phyloP scores from a whole-genome alignment of 2,888 invertebrate genomes.

The Yponomeuta evonymella region DNA sequence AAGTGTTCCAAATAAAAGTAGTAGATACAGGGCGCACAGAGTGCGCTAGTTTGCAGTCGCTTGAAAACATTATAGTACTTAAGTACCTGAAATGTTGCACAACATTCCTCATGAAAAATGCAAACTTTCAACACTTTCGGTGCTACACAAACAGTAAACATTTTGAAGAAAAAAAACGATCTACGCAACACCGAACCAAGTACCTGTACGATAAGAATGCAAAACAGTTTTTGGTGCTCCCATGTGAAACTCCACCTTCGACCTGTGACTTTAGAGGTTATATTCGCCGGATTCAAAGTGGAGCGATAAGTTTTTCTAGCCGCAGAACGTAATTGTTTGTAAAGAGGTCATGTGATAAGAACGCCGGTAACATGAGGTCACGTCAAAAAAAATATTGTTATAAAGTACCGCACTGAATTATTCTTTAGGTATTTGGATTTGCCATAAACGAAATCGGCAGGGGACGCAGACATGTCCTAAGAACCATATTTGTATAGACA shows the following conservation, averaged over 20 bases:
- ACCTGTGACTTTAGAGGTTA: conserved; percentile 29
- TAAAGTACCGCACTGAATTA: not conserved
- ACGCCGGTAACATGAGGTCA: conserved; percentile 50
- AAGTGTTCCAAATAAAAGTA: too few relatives aligned
- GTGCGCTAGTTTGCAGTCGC: not conserved
- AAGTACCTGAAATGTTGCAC: not conserved
- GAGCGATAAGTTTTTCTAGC: conserved; percentile 35
- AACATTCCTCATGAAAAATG: not conserved
- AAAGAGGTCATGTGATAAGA: conserved; percentile 71
- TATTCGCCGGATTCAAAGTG: conserved; percentile 10
- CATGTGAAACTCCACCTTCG: conserved; percentile 31
- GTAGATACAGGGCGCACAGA: too few relatives aligned
- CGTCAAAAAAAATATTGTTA: conserved; percentile 40
- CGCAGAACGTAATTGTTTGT: conserved; percentile 36
- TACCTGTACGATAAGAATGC: conserved; percentile 49
- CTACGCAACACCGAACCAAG: conserved; percentile 33
- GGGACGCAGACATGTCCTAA: not conserved
- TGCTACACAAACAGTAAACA: not conserved
- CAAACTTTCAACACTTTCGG: not conserved
- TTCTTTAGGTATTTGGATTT: not conserved
- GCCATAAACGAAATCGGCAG: too few relatives aligned
- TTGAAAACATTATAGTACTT: not conserved
- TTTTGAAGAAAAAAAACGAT: conserved; percentile 31
- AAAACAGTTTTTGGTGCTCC: conserved; percentile 35
- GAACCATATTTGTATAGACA: not conserved